Evolutionary conservation across 2,113 vertebrate species (phyloP).

Genomic region (Callocephalon fimbriatum): DNA sequence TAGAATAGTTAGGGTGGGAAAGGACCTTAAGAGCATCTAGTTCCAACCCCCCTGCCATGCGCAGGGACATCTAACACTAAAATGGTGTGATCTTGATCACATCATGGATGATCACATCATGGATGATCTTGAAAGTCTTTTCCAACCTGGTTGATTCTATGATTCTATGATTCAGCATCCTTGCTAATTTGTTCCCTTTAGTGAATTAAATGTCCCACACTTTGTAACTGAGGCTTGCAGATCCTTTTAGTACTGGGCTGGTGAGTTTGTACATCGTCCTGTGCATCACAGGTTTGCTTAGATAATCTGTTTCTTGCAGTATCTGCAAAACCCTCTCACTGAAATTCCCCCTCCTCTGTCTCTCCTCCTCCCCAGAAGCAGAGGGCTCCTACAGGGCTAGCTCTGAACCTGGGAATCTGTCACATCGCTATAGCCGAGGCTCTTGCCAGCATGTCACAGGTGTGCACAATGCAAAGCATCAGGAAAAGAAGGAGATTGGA

Average conservation of each 20-base stretch:
- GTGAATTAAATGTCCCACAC: not conserved
- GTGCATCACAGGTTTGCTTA: not conserved
- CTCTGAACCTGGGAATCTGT: not conserved
- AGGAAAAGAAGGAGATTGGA: not conserved
- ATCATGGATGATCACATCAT: too few species aligned
- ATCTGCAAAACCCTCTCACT: not conserved
- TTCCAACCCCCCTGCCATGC: too few species aligned
- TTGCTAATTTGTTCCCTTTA: not conserved
- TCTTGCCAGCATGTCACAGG: slow-evolving; percentile 59
- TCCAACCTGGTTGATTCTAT: not conserved
- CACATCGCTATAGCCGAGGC: not conserved
- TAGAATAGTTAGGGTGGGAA: too few species aligned
- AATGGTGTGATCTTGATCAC: too few species aligned
- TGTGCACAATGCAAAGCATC: not conserved
- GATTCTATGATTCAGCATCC: not conserved
- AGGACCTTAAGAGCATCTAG: too few species aligned
- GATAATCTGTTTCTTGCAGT: not conserved
- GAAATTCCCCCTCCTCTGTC: not conserved
- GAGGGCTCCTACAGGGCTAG: not conserved
- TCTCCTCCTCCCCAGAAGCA: not conserved
- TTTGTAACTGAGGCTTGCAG: not conserved
- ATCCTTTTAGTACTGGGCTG: not conserved
- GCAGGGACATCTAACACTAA: too few species aligned
- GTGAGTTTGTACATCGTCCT: not conserved
- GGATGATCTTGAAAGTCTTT: not conserved